Percentiles rank a stretch among this genome's conserved stretches.
phyloP scores from a whole-genome alignment of 2,113 vertebrate genomes.

The Gymnobelideus leadbeateri region DNA sequence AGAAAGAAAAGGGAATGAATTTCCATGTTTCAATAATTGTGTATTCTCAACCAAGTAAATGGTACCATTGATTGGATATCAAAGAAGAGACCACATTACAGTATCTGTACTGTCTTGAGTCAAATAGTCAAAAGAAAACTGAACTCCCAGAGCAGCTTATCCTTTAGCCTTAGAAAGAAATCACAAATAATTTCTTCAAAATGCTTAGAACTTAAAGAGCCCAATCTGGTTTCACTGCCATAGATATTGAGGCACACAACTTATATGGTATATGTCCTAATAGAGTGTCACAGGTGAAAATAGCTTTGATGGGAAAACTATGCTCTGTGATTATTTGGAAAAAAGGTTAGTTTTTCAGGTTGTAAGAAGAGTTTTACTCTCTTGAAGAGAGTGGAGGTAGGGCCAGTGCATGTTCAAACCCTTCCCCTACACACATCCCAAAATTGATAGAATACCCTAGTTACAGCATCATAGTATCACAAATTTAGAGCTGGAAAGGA shows the following conservation, averaged over 20 bases:
- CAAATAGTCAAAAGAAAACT: constrained; percentile 34
- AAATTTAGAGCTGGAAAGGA: neutral
- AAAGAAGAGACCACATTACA: neutral
- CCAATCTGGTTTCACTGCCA: constrained; percentile 27
- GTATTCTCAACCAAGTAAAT: neutral
- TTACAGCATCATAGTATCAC: neutral
- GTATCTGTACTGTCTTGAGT: neutral
- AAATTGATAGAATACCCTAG: neutral
- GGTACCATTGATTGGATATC: neutral
- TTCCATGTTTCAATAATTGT: neutral
- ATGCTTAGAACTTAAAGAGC: constrained; percentile 28
- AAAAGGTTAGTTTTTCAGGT: constrained; percentile 57
- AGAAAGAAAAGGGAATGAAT: constrained; percentile 8
- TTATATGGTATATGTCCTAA: constrained; percentile 31
- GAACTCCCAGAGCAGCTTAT: constrained; percentile 44
- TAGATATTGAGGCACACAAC: constrained; percentile 20
- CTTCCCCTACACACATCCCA: neutral
- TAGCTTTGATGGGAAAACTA: constrained; percentile 67
- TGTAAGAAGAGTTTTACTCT: neutral
- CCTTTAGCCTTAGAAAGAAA: constrained; percentile 44
- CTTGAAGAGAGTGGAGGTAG: constrained; percentile 1
- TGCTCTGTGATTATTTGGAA: constrained; percentile 50
- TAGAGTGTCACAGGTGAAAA: constrained; percentile 55
- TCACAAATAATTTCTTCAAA: neutral
- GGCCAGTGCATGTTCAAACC: neutral